Conservation (phyloP, 2,888 invertebrate genomes). For the Standfussiana lucernea region DNA sequence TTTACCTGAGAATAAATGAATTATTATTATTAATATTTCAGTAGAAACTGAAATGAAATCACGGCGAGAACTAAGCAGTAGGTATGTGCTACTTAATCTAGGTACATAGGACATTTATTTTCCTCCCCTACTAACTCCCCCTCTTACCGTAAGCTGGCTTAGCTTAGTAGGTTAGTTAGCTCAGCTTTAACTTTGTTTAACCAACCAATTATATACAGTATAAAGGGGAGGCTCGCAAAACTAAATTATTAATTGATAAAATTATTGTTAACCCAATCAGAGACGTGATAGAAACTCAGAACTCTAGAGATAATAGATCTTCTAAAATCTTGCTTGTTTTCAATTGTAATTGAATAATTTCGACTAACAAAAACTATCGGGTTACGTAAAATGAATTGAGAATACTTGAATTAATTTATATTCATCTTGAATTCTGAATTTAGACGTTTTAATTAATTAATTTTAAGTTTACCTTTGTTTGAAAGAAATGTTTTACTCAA, state of each 20-base stretch:
- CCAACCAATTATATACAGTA: neutral
- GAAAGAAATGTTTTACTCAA: neutral
- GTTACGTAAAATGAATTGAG: constrained; percentile 25
- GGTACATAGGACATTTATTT: neutral
- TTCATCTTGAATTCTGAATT: constrained; percentile 31
- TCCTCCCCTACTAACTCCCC: too few relatives aligned
- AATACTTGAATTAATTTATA: constrained; percentile 20
- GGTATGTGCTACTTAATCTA: neutral
- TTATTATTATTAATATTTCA: too few relatives aligned
- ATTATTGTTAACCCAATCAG: neutral
- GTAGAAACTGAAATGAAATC: neutral
- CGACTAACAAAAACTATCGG: constrained; percentile 15
- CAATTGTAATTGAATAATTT: constrained; percentile 27
- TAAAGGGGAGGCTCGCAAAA: neutral
- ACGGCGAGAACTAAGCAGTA: neutral
- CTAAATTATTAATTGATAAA: neutral
- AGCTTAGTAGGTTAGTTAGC: neutral
- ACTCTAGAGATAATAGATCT: neutral
- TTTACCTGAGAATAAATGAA: too few relatives aligned
- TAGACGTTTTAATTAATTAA: constrained; percentile 18
- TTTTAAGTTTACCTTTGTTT: constrained; percentile 26
- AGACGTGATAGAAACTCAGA: constrained; percentile 10
- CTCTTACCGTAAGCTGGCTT: neutral
- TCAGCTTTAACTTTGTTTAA: neutral
- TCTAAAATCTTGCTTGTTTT: neutral